Base-by-base conservation (phyloP, 1,140 invertebrate species). In the Drosophila orosa region DNA sequence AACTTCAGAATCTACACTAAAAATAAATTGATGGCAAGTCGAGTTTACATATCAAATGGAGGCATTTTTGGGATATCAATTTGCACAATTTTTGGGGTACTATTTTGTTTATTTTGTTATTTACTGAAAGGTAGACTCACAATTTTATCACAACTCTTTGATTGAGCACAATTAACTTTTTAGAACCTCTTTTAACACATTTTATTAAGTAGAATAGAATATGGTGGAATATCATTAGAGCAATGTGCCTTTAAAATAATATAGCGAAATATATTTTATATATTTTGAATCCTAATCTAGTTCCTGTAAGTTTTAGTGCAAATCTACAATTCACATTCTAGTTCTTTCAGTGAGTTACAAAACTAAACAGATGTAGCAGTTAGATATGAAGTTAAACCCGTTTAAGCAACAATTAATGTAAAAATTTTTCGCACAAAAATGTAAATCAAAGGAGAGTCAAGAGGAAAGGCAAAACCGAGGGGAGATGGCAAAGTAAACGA, bases 341-440 rank as follows among this genome's bases (percentile, higher is more conserved):
- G 17, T 61, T 39, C 13, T 58, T 12, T 19, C 59, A 37, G 27
- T 54, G 27, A 17, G 27, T 31, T 33, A 29, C 50, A 39, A 61
- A 62, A 59, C 54, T n/a, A 62, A 62, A 60, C 60, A 62, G 57
- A 62, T 59, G 29, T 52, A 52, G 48, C 29, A 37, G 74, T 61
- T 72, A 72, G 31, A 74, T 60, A 31, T 40, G 6, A 71, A 57
- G 37, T 35, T 62, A 59, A 33, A 58, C 78, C 75, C 58, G 39
- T 65, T 85, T 80, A 62, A 59, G 71, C 71, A 72, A 83, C 76
- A 77, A 84, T 84, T 84, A 85, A 77, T 84, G 72, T 80, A 74
- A 52, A 65, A 62, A 67, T 73, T 40, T 40, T 52, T 52, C 19
- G 45, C 59, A 72, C 37, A 66, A 42, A 79, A 79, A 67, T 76